Conservation (phyloP, 2,888 invertebrate species). For the Deilephila elpenor region DNA sequence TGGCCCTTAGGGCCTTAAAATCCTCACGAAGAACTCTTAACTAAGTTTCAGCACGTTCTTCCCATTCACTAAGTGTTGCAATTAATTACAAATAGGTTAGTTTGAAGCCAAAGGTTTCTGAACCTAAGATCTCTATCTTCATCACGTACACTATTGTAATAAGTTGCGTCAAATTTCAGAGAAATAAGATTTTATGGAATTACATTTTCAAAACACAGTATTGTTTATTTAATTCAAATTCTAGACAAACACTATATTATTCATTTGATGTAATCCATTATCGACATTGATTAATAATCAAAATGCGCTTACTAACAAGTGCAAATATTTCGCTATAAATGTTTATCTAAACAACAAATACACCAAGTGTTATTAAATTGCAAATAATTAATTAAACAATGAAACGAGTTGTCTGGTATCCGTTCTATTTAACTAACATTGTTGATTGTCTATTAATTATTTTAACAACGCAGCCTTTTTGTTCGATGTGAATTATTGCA, state of each 20-base stretch:
- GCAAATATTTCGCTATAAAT: neutral
- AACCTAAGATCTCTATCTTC: no score
- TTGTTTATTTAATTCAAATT: no score
- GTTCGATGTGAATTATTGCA: neutral
- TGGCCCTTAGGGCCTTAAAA: no score
- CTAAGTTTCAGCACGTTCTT: no score
- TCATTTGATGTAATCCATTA: neutral
- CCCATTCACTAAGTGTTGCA: no score
- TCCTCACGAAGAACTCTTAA: no score
- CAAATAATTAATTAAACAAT: neutral
- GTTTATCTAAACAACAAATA: neutral
- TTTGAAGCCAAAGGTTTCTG: no score
- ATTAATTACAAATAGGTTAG: no score
- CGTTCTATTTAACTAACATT: neutral
- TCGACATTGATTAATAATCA: neutral
- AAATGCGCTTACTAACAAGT: neutral
- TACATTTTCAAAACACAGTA: no score
- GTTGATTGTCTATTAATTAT: neutral
- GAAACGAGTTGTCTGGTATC: neutral
- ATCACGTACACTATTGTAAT: no score
- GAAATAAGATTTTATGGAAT: no score
- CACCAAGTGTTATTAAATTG: neutral
- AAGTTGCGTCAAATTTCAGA: no score
- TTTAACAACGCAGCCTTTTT: neutral
- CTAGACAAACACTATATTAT: neutral